These are phyloP conservation scores for Anas platyrhynchos DNA, from an alignment of 2,113 vertebrate species.

Conservation along the genomic window DNA sequence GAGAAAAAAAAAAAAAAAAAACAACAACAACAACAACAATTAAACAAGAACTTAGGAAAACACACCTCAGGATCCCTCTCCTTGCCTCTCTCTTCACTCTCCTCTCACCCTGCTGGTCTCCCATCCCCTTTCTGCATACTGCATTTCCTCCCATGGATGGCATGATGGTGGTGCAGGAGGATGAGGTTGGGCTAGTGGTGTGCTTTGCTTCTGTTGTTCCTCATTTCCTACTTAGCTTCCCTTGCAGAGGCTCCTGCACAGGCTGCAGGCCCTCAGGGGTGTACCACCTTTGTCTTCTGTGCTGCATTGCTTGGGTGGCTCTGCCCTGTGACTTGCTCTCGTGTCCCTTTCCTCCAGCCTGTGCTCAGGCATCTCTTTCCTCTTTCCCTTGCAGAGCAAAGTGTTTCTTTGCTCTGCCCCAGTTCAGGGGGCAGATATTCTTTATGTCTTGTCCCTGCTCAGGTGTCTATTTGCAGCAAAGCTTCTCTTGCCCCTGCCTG, in stretches of 20 bases:
- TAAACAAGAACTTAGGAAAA: background rate
- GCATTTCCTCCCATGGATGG: background rate
- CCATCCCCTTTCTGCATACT: background rate
- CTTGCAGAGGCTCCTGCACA: background rate
- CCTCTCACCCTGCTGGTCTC: background rate
- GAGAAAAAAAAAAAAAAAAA: background rate
- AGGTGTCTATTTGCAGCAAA: background rate
- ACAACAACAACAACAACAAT: background rate
- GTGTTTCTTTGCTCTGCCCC: background rate
- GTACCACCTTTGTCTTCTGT: background rate
- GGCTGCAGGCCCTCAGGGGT: background rate
- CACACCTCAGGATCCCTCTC: fast-evolving
- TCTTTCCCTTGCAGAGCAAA: no score
- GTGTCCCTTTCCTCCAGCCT: background rate
- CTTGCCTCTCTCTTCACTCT: background rate
- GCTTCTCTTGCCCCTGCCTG: background rate
- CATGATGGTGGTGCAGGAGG: background rate
- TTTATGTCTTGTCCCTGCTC: background rate
- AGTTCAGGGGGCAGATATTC: background rate
- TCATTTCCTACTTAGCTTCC: background rate
- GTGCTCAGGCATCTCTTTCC: no score
- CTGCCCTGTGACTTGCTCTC: background rate
- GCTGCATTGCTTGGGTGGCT: background rate
- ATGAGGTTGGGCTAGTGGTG: background rate
- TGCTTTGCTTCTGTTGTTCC: background rate